phyloP scores from a whole-genome alignment of 2,888 invertebrate genomes.

The Poecilus cupreus region DNA sequence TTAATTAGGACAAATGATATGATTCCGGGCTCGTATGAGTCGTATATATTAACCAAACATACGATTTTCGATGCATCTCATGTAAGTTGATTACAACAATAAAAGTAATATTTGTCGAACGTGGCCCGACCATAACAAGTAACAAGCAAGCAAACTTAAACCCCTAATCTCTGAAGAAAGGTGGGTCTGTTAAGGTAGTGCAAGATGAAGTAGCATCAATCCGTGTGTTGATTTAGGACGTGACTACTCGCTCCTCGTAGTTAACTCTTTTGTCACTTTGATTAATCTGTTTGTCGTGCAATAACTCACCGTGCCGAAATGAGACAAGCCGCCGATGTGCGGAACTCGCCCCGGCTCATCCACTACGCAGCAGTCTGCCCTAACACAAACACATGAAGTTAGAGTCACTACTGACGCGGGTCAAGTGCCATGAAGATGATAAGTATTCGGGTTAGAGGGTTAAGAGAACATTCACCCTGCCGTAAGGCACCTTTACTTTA shows the following conservation, averaged over 20 bases:
- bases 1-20: too few species aligned
- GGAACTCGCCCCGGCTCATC: conserved; percentile 78
- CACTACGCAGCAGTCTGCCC: conserved; percentile 81
- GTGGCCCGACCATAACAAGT: neutral
- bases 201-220: conserved; percentile 2
- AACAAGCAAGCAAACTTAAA: neutral
- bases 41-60: too few species aligned
- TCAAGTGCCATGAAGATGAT: neutral
- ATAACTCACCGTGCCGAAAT: conserved; percentile 78
- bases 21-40: too few species aligned
- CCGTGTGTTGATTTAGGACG: conserved; percentile 36
- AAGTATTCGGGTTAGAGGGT: neutral
- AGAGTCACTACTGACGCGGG: neutral
- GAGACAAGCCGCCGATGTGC: conserved; percentile 77
- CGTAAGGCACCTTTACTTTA: too few species aligned
- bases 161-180: neutral
- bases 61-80: too few species aligned
- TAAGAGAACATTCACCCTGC: too few species aligned
- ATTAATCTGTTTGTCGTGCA: conserved; percentile 44
- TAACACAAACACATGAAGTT: conserved; percentile 68
- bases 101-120: neutral
- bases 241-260: neutral
- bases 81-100: neutral
- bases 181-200: too few species aligned
- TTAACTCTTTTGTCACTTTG: conserved; percentile 38